These are phyloP conservation scores for Cyprinodon variegatus DNA, from an alignment of 2,113 vertebrate species.

Conservation along the genomic window DNA sequence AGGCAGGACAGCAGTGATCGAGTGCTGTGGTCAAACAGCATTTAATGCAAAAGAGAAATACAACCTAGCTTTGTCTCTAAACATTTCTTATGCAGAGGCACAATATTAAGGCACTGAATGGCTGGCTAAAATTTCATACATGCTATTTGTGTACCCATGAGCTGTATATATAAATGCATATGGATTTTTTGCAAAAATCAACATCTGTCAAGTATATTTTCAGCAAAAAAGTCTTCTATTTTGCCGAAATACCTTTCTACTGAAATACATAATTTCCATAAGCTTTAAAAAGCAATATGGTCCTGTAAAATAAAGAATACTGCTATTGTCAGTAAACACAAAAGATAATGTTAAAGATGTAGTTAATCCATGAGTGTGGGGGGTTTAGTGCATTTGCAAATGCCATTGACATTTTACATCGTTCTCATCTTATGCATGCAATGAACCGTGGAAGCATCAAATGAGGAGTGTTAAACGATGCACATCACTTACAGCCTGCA, in stretches of 20 bases:
- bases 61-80: not conserved
- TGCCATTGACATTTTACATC: slow-evolving; percentile 55
- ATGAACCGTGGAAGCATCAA: slow-evolving; percentile 59
- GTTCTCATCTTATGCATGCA: slow-evolving; percentile 48
- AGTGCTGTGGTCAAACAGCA: not conserved
- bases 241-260: not conserved
- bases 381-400: slow-evolving; percentile 23
- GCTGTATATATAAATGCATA: not conserved
- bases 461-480: slow-evolving; percentile 65
- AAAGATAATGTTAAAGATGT: slow-evolving; percentile 16
- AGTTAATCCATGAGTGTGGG: slow-evolving; percentile 17
- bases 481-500: slow-evolving; percentile 54
- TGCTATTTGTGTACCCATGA: not conserved
- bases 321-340: slow-evolving; percentile 1
- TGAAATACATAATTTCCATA: not conserved
- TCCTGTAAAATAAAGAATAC: too few relatives aligned
- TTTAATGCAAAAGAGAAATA: slow-evolving; percentile 9
- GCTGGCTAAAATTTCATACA: not conserved
- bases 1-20: not conserved
- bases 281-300: not conserved
- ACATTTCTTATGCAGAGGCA: not conserved
- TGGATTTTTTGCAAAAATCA: not conserved
- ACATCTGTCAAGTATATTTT: not conserved
- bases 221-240: not conserved
- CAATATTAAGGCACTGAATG: not conserved